Evolutionary conservation across 1,140 invertebrate species (phyloP).

Genomic region (Tetragonula clypearis): DNA sequence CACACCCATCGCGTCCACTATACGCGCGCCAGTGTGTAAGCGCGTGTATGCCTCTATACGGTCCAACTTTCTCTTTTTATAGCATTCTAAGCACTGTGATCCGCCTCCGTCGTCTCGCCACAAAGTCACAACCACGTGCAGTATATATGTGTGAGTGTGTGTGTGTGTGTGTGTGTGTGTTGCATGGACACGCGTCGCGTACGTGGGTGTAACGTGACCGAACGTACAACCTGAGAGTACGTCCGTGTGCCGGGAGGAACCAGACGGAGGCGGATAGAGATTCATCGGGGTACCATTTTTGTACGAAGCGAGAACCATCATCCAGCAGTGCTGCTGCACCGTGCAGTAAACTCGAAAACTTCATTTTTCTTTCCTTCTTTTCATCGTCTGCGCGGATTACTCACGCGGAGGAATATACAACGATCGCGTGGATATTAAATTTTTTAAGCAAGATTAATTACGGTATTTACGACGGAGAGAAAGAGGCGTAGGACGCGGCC

Average conservation of each 20-base stretch:
- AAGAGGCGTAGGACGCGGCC: too few relatives aligned
- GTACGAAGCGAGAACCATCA: not conserved
- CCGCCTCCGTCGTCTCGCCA: conserved; percentile 48
- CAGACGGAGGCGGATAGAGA: conserved; percentile 33
- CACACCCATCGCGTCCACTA: conserved; percentile 42
- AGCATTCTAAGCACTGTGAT: conserved; percentile 62
- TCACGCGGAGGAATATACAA: not conserved
- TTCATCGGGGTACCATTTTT: conserved; percentile 37
- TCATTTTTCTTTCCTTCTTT: not conserved
- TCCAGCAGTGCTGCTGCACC: too few relatives aligned
- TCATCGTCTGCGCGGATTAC: not conserved
- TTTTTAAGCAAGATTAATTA: conserved; percentile 2
- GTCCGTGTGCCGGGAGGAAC: not conserved
- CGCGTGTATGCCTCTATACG: conserved; percentile 47
- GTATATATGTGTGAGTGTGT: not conserved
- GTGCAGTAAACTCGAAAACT: not conserved
- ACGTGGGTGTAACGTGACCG: conserved; percentile 34
- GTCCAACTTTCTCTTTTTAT: conserved; percentile 72
- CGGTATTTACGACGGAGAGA: too few relatives aligned
- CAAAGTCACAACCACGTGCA: conserved; percentile 6
- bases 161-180: not conserved
- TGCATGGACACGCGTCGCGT: conserved; percentile 23
- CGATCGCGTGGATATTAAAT: not conserved
- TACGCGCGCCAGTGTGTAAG: conserved; percentile 43
- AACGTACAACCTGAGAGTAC: not conserved